Base-by-base conservation (phyloP, 2,888 invertebrate genomes). In the Phaonia tiefii region DNA sequence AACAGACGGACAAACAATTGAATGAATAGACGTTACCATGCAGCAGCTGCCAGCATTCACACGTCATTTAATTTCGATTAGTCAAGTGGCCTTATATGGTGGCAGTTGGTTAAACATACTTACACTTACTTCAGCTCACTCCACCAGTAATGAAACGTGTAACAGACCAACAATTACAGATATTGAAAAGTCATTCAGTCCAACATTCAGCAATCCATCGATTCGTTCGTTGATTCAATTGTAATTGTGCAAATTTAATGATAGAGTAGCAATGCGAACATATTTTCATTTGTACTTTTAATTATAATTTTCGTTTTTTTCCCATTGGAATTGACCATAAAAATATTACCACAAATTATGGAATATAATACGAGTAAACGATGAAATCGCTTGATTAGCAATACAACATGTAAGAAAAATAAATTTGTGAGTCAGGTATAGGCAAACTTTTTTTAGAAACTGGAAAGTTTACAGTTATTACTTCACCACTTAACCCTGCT, bases 41-140 rank as follows among this genome's bases (percentile, higher is more conserved):
- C 39, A 79, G 67, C 89, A 89, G 88, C 89, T 89, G 89, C 84
- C 85, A 84, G 85, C 85, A 86, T 89, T 89, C 89, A 89, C 89
- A 89, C 89, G 88, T 89, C 89, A 89, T 89, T 89, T 89, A 89
- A 89, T 89, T 89, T 89, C 89, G 89, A 89, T 89, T 89, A 89
- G 89, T 86, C 75, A 84, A 85, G 75, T 78, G 71, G 81, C 54
- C 75, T 51, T 79, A 77, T 49, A 60, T 71, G 63, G 65, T 56
- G 69, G 72, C 72, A 60, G 46, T 39, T 81, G 58, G 66, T 42
- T 54, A 73, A 65, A 42, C 67, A 37, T 20, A 65, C 63, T 63
- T 39, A 42, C 63, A 70, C 44, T 60, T 49, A 22, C 11, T 31
- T 39, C 69, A 13, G 42, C 31, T 11, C 37, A 22, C 69, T 2